Conservation (phyloP, 2,797 vertebrate genomes). For the Neostethus bicornis region DNA sequence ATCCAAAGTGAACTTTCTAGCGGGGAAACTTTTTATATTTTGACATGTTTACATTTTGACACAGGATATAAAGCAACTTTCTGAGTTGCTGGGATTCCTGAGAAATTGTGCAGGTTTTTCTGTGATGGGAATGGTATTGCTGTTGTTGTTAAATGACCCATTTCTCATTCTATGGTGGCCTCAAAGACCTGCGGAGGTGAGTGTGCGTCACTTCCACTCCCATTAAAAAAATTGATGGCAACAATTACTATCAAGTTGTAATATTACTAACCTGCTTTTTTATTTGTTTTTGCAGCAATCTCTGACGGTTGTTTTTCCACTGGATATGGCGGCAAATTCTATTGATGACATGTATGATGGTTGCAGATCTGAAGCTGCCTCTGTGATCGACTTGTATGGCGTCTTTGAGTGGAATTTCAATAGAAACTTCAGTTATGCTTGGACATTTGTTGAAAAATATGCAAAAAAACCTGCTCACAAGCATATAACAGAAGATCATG, state of each 20-base stretch:
- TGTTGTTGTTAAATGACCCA: conserved; percentile 35
- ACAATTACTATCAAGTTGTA: no score
- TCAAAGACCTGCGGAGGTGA: conserved; percentile 40
- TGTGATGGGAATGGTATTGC: not conserved
- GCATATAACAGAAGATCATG: conserved; percentile 35
- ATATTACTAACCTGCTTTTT: not conserved
- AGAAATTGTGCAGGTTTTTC: conserved; percentile 15
- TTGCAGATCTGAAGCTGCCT: conserved; percentile 25
- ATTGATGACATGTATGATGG: conserved; percentile 60
- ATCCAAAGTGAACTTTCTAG: not conserved
- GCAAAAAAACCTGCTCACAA: conserved; percentile 34
- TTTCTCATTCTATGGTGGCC: conserved; percentile 47
- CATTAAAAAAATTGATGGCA: no score
- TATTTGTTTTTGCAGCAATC: conserved; percentile 22
- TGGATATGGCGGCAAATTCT: conserved; percentile 51
- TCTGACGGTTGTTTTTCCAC: not conserved
- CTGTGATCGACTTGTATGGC: conserved; percentile 30
- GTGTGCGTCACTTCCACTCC: no score
- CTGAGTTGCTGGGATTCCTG: conserved; percentile 1
- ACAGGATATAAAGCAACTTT: conserved; percentile 29
- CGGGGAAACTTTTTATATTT: not conserved
- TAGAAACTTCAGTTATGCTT: conserved; percentile 20
- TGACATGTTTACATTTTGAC: conserved; percentile 5
- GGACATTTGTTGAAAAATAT: conserved; percentile 20
- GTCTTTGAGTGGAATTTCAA: conserved; percentile 47